Evolutionary conservation across 1,140 invertebrate species (phyloP).

Genomic region (Amphibalanus amphitrite): DNA sequence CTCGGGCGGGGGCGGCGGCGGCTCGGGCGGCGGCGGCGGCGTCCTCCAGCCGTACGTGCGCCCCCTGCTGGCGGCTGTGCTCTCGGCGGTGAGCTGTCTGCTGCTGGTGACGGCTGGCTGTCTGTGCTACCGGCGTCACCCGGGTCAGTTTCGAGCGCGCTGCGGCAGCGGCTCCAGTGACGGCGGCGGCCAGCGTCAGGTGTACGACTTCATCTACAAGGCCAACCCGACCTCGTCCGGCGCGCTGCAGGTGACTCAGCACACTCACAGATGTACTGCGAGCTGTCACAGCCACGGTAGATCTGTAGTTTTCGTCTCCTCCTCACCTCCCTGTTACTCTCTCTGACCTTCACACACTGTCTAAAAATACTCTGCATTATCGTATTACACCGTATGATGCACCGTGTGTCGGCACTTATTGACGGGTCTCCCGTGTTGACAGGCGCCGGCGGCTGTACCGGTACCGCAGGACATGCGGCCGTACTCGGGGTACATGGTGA

Average conservation of each 20-base stretch:
- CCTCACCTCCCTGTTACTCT: no score
- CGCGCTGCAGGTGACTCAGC: background rate
- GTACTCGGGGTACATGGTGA: background rate
- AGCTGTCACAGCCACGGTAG: no score
- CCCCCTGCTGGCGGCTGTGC: background rate
- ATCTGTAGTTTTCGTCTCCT: no score
- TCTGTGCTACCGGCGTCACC: background rate
- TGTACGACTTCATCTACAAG: constrained; percentile 1
- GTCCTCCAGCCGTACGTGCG: background rate
- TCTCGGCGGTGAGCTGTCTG: background rate
- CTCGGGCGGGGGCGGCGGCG: no score
- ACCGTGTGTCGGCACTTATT: no score
- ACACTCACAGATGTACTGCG: no score
- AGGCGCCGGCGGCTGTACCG: background rate
- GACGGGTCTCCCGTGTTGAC: no score
- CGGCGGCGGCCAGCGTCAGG: background rate
- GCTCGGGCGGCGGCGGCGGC: no score
- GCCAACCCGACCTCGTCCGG: background rate
- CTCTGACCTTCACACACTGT: no score
- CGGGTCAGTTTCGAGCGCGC: background rate
- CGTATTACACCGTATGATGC: no score
- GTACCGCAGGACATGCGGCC: background rate
- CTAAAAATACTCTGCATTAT: no score
- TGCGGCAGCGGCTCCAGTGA: background rate
- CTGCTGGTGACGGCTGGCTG: background rate